phyloP scores from a whole-genome alignment of 1,140 invertebrate genomes.

The Monomorium pharaonis region DNA sequence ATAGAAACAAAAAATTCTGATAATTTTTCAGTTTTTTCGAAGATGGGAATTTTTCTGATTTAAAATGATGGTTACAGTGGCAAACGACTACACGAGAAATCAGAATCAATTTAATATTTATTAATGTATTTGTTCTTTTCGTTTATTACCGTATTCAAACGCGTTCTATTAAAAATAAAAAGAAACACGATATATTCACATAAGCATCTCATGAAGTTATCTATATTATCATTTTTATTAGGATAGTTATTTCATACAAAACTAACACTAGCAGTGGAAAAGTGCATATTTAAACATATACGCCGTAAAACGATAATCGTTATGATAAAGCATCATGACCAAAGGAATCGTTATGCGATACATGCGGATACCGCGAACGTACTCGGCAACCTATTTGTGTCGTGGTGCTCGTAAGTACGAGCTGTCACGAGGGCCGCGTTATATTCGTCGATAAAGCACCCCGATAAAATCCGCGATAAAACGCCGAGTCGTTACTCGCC shows the following conservation, averaged over 20 bases:
- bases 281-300: background rate
- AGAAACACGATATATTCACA: background rate
- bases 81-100: background rate
- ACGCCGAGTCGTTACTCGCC: constrained; percentile 5
- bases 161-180: background rate
- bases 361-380: background rate
- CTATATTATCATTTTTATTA: background rate
- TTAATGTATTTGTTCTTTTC: background rate
- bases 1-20: background rate
- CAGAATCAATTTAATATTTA: background rate
- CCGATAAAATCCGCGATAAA: constrained; percentile 37
- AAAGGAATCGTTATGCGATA: background rate
- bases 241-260: background rate
- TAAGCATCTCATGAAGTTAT: background rate
- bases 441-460: constrained; percentile 33
- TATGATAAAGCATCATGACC: background rate
- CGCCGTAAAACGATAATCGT: background rate
- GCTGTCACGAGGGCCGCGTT: background rate
- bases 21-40: background rate
- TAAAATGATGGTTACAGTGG: background rate
- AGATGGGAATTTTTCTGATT: background rate
- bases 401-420: background rate
- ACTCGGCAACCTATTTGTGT: background rate
- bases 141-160: background rate
- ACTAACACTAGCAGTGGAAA: background rate